Evolutionary conservation across 2,113 vertebrate genomes (phyloP).

Genomic region (Zosterops borbonicus): DNA sequence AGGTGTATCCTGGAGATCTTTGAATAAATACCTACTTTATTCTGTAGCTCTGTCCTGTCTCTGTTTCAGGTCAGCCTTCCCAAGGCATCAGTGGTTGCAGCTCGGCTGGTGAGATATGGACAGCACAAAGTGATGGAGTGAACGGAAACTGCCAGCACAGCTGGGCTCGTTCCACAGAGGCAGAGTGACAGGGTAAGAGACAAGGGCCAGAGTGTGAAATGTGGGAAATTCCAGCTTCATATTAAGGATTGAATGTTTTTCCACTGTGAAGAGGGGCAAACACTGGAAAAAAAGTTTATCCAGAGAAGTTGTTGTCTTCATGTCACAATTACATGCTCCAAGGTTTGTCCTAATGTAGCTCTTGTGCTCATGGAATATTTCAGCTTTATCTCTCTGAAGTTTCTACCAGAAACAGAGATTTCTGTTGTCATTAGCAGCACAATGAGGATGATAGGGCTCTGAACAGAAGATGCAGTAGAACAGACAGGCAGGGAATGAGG

Average conservation of each 20-base stretch:
- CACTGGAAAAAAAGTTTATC: not conserved
- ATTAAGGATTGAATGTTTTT: not conserved
- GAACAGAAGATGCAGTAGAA: not conserved
- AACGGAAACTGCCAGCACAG: not conserved
- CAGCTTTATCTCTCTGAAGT: not conserved
- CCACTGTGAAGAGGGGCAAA: accelerated
- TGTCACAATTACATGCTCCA: accelerated
- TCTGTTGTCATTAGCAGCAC: not conserved
- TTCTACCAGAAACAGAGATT: not conserved
- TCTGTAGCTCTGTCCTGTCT: too few species aligned
- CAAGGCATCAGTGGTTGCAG: not conserved
- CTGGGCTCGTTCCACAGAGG: not conserved
- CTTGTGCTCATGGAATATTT: not conserved
- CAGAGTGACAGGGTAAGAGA: not conserved
- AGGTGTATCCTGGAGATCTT: too few species aligned
- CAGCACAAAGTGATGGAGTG: not conserved
- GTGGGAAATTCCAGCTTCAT: not conserved
- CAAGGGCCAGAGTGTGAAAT: accelerated
- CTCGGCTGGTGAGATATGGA: not conserved
- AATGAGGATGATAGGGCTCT: not conserved
- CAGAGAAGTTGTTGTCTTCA: not conserved
- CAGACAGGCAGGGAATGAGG: not conserved
- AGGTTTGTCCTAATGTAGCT: not conserved
- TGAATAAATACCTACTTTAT: too few species aligned
- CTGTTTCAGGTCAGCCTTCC: too few species aligned